A percentile compares a stretch with the other conserved stretches of the same genome.
Conservation (phyloP, 2,888 invertebrate genomes). For the Andrena marginata region DNA sequence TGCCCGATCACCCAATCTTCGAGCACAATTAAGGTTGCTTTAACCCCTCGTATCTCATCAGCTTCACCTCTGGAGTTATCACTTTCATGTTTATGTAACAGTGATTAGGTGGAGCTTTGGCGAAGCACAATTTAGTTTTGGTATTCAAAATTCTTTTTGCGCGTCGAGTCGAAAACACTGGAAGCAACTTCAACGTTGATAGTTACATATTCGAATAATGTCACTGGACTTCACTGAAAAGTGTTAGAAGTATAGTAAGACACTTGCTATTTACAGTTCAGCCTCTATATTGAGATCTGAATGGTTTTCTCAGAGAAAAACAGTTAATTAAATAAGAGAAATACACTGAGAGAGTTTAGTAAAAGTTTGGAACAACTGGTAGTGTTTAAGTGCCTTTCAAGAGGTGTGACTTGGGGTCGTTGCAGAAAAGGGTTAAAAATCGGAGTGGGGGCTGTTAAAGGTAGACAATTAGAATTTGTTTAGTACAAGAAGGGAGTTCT, state of each 20-base stretch:
- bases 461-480: not conserved
- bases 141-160: too few relatives aligned
- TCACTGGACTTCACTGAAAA: too few relatives aligned
- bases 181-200: too few relatives aligned
- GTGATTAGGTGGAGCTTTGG: not conserved
- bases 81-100: not conserved
- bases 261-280: too few relatives aligned
- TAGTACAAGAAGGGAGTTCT: not conserved
- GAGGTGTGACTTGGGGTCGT: conserved; percentile 6
- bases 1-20: not conserved
- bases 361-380: not conserved
- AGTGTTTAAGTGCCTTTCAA: not conserved
- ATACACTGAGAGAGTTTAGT: not conserved
- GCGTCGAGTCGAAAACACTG: too few relatives aligned
- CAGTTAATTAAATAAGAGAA: not conserved
- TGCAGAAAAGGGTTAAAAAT: not conserved
- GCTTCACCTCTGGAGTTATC: not conserved
- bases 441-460: not conserved
- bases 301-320: not conserved
- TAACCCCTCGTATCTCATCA: not conserved
- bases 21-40: not conserved
- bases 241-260: too few relatives aligned
- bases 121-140: not conserved
- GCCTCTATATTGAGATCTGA: not conserved
- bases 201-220: too few relatives aligned